A percentile compares a stretch with the other conserved stretches of the same genome.
Conservation (phyloP, 2,797 vertebrate genomes). For the Poliocrania exsul region DNA sequence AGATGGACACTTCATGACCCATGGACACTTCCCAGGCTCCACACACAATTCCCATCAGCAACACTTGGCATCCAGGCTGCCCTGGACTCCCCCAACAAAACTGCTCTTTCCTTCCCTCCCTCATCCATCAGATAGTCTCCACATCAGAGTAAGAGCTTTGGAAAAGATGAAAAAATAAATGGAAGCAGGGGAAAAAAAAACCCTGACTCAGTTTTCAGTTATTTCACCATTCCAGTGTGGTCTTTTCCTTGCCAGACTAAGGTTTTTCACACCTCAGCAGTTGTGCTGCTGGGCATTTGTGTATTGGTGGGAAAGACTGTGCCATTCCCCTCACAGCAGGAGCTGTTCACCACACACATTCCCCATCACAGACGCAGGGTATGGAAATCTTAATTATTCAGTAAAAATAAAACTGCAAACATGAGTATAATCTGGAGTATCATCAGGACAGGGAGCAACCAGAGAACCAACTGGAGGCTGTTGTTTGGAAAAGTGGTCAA, state of each 20-base stretch:
- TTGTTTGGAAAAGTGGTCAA: not conserved
- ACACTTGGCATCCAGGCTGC: fast-evolving
- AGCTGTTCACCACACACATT: not conserved
- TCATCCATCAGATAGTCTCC: not conserved
- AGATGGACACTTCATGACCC: not conserved
- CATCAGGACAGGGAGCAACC: not conserved
- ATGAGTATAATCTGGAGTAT: not conserved
- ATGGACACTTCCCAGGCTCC: no score
- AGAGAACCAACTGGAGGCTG: not conserved
- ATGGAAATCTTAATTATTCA: not conserved
- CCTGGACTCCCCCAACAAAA: not conserved
- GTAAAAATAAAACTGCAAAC: not conserved
- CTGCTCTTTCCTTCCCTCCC: not conserved
- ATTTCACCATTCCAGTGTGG: not conserved
- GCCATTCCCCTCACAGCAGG: not conserved
- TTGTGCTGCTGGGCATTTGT: not conserved
- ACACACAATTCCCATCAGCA: not conserved
- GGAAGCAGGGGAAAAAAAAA: not conserved
- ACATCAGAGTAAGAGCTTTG: fast-evolving
- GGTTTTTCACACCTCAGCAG: not conserved
- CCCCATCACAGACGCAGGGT: not conserved
- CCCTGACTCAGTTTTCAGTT: not conserved
- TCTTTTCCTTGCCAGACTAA: not conserved
- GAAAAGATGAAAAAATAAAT: not conserved
- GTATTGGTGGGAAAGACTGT: not conserved